Conservation (phyloP, 92 coral and sea anemone species). For the Galaxea fascicularis region DNA sequence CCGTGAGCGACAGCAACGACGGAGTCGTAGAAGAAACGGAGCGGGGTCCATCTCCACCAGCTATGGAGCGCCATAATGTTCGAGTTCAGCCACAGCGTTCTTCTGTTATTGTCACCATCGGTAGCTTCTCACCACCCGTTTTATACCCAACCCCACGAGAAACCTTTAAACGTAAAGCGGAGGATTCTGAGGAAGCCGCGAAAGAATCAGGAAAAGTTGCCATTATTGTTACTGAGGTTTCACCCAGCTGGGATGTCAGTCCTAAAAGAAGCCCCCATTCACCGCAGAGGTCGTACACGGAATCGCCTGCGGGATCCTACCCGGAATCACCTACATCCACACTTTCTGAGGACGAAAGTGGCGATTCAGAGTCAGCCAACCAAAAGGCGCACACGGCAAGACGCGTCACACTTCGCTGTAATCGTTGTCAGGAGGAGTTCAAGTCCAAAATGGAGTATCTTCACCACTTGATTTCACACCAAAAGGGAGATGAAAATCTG, state of each 20-base stretch:
- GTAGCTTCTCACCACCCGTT: slow-evolving; percentile 12
- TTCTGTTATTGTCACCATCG: slow-evolving; percentile 40
- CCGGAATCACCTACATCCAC: slow-evolving; percentile 27
- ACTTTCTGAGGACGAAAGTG: slow-evolving; percentile 51
- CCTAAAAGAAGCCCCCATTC: slow-evolving; percentile 33
- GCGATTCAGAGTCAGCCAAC: slow-evolving; percentile 45
- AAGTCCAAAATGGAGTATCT: slow-evolving; percentile 88
- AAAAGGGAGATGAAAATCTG: slow-evolving; percentile 60
- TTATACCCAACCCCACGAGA: background rate
- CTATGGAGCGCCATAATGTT: background rate
- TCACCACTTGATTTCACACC: slow-evolving; percentile 87
- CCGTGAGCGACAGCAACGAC: background rate
- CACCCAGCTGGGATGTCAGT: slow-evolving; percentile 40
- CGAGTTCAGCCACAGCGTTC: slow-evolving; percentile 20
- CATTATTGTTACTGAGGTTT: background rate
- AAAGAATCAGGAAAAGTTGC: background rate
- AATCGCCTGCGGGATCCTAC: slow-evolving; percentile 31
- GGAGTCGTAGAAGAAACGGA: background rate
- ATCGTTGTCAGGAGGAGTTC: slow-evolving; percentile 86
- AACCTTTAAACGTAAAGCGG: background rate
- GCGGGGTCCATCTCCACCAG: background rate
- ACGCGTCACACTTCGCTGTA: slow-evolving; percentile 79
- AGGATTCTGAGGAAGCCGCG: background rate
- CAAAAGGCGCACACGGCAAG: slow-evolving; percentile 21
- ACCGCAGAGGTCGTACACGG: slow-evolving; percentile 22